Base-by-base conservation (phyloP, 1,140 invertebrate genomes). In the Dinoponera quadriceps region DNA sequence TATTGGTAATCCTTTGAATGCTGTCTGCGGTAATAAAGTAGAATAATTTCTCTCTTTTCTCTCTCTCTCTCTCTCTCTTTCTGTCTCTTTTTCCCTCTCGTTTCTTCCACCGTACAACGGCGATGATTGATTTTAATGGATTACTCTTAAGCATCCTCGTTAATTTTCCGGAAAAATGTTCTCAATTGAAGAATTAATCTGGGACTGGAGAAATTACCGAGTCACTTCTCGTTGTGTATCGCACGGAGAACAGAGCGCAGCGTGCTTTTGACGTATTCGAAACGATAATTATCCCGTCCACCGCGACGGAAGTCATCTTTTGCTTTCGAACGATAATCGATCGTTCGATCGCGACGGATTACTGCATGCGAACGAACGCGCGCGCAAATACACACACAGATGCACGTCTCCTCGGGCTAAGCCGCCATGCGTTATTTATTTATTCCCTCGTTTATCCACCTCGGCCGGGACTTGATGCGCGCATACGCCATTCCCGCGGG, bases 401-500 rank as follows among this genome's bases (percentile, higher is more conserved):
- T 11, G n/a, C 55, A 11, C 16, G 0, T 22, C 14, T 29, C 11
- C 55, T 51, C 48, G n/a, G 29, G 27, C 1, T 29, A 73, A 49
- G 44, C 4, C 20, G 13, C 16, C 11, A 25, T 29, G 7, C n/a
- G 48, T 82, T 77, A 72, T 86, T 89, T 86, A 84, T 86, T 86
- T 82, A 84, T 89, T 82, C 69, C 22, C 59, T 78, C 55, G 55
- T 84, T 85, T 88, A 85, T 83, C 14, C 44, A 44, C 33, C 57
- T 85, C 25, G 85, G 59, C 72, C 11, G 74, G 82, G 80, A 88
- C 62, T 74, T 85, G 87, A 88, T 60, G 74, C 86, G 87, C 87
- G 87, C 87, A 88, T 88, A 88, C 87, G 87, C 87, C 83, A 88
- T 88, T 85, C 86, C 74, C 68, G 74, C 74, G 74, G 87, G 87